Evolutionary conservation across 2,888 invertebrate species (phyloP).

Genomic region (Microctonus aethiopoides): DNA sequence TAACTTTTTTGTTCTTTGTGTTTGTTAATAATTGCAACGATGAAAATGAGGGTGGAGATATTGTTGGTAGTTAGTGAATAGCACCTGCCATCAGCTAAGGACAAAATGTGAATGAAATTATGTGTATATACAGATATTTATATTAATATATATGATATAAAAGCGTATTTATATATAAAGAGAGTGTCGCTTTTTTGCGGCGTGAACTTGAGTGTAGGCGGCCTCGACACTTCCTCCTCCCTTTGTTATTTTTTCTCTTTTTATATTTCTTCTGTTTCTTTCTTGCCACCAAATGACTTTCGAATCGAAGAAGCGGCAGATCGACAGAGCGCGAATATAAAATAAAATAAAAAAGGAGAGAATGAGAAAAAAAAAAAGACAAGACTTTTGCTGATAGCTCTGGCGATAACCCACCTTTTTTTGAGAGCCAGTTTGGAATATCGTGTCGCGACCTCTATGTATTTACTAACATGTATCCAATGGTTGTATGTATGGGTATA

Average conservation of each 20-base stretch:
- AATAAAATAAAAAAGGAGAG: not conserved
- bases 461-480: too few species aligned
- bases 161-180: too few species aligned
- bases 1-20: constrained; percentile 45
- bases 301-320: not conserved
- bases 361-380: not conserved
- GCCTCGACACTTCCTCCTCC: not conserved
- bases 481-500: not conserved
- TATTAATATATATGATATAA: too few species aligned
- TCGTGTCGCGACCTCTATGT: not conserved
- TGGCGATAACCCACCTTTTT: not conserved
- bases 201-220: constrained; percentile 23
- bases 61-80: constrained; percentile 18
- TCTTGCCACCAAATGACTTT: not conserved
- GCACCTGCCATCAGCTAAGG: constrained; percentile 15
- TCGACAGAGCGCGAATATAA: not conserved
- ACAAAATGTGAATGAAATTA: not conserved
- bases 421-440: not conserved
- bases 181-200: constrained; percentile 14
- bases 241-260: not conserved
- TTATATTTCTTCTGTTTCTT: not conserved
- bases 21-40: constrained; percentile 33
- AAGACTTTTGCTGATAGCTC: not conserved
- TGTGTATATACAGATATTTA: not conserved
- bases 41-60: constrained; percentile 17